Percentiles rank a stretch among this genome's conserved stretches.
Evolutionary conservation across 2,797 vertebrate species (phyloP).

Genomic region (Rhinogobio ventralis): DNA sequence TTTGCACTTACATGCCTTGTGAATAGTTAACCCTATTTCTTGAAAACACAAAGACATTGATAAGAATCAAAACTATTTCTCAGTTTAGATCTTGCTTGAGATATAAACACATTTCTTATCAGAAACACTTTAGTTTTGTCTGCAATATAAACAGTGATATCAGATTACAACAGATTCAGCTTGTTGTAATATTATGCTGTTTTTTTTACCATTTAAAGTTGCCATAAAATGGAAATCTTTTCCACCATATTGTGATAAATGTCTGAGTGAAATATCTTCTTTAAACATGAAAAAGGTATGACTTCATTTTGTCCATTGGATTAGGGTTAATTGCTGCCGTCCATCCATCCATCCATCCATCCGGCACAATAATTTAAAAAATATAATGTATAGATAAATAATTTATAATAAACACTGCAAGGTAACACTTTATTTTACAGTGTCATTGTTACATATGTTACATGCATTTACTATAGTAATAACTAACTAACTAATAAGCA

Average conservation of each 20-base stretch:
- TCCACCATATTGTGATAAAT: neutral
- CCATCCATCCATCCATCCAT: neutral
- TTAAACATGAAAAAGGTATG: neutral
- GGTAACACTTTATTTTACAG: no score
- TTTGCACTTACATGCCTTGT: neutral
- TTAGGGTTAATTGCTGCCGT: neutral
- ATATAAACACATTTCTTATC: neutral
- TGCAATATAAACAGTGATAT: neutral
- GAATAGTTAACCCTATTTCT: neutral
- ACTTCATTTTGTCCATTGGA: neutral
- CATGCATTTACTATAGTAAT: no score
- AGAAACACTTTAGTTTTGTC: neutral
- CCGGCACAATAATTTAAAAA: neutral
- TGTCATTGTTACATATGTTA: no score
- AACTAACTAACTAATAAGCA: no score
- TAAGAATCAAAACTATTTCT: neutral
- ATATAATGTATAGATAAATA: neutral
- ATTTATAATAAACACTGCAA: neutral
- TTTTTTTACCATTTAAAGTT: neutral
- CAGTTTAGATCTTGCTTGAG: neutral
- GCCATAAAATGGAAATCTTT: neutral
- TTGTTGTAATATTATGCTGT: neutral
- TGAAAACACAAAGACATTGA: neutral
- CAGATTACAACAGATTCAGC: constrained; percentile 2
- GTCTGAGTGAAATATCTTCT: neutral